Percentiles rank a stretch among this genome's conserved stretches.
Evolutionary conservation across 1,140 invertebrate genomes (phyloP).

Genomic region (Plutomurus gul): DNA sequence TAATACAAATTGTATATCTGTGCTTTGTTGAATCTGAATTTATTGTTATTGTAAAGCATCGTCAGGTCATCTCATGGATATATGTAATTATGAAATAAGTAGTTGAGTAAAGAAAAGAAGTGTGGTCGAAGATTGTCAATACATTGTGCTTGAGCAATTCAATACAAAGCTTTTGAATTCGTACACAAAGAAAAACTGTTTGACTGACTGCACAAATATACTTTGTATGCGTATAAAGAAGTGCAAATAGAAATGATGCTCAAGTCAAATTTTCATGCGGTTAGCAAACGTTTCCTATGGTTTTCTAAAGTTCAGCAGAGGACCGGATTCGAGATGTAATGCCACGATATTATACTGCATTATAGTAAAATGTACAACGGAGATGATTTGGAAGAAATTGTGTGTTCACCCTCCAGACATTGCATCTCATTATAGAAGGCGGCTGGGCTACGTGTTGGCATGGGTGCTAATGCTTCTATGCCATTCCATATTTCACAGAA

Average conservation of each 20-base stretch:
- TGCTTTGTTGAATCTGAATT: too few relatives aligned
- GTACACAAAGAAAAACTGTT: not conserved
- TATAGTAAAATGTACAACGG: not conserved
- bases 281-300: not conserved
- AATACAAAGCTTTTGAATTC: not conserved
- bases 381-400: conserved; percentile 32
- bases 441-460: not conserved
- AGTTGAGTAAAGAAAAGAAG: not conserved
- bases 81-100: too few relatives aligned
- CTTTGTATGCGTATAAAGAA: not conserved
- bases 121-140: not conserved
- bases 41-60: too few relatives aligned
- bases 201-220: not conserved
- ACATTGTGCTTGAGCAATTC: not conserved
- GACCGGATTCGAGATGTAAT: not conserved
- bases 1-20: too few relatives aligned
- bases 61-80: too few relatives aligned
- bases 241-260: not conserved
- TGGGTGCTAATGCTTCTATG: not conserved
- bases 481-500: not conserved
- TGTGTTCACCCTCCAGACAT: conserved; percentile 17
- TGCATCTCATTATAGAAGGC: conserved; percentile 29
- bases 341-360: too few relatives aligned
- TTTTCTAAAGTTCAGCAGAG: too few relatives aligned
- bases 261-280: not conserved